A percentile compares a stretch with the other conserved stretches of the same genome.
These are phyloP conservation scores for Chironomus striatipennis DNA, from an alignment of 1,140 invertebrate species.

Conservation along the genomic window DNA sequence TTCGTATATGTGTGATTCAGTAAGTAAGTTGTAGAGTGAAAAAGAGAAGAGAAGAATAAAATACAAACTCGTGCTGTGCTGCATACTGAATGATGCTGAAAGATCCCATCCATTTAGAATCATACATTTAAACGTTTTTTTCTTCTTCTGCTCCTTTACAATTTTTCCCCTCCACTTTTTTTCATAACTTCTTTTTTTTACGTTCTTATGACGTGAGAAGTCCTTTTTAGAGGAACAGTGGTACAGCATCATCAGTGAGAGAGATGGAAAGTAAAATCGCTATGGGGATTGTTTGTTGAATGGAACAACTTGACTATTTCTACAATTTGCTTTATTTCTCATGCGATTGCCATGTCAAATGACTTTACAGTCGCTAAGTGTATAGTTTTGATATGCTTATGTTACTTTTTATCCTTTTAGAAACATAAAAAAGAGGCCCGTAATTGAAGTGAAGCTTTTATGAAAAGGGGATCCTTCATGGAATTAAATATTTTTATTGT, in stretches of 20 bases:
- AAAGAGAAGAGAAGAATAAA: neutral
- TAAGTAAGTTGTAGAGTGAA: neutral
- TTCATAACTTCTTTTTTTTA: neutral
- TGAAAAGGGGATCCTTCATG: too few species aligned
- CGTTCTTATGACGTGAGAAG: neutral
- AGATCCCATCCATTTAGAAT: neutral
- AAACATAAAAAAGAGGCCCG: too few species aligned
- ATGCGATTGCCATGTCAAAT: neutral
- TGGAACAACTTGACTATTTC: constrained; percentile 15
- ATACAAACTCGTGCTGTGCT: neutral
- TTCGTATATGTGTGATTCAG: neutral
- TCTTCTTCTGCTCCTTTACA: neutral
- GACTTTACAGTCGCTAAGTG: neutral
- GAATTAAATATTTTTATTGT: too few species aligned
- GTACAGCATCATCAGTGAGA: neutral
- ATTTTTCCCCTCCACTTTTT: neutral
- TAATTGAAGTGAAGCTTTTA: too few species aligned
- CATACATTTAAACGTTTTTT: constrained; percentile 8
- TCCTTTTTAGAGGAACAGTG: neutral
- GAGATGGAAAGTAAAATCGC: neutral
- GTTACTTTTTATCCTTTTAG: too few species aligned
- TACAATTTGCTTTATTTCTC: constrained; percentile 9
- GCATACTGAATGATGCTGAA: constrained; percentile 4
- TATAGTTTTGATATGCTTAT: too few species aligned
- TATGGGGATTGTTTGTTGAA: constrained; percentile 12